Conservation (phyloP, 2,888 invertebrate species). For the Clitarchus hookeri region DNA sequence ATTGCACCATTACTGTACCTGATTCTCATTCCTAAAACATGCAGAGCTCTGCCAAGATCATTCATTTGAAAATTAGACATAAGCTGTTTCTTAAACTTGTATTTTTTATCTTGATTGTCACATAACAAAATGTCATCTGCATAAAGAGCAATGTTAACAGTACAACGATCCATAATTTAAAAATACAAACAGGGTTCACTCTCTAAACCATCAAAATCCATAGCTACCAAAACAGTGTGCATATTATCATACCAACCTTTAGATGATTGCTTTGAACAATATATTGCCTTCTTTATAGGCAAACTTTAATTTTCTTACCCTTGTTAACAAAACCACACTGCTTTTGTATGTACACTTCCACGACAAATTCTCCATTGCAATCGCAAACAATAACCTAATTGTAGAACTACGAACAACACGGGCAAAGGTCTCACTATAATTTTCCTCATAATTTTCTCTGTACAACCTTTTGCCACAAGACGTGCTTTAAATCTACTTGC, state of each 20-base stretch:
- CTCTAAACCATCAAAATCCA: not conserved
- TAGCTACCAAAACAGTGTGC: not conserved
- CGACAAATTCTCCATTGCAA: not conserved
- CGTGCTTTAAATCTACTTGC: slow-evolving; percentile 21
- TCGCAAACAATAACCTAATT: not conserved
- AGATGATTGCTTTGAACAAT: slow-evolving; percentile 11
- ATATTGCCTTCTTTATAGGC: not conserved
- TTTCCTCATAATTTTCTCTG: not conserved
- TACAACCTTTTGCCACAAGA: not conserved
- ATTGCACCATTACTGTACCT: not conserved
- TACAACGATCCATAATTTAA: not conserved
- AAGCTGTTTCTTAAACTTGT: not conserved
- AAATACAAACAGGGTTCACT: slow-evolving; percentile 26
- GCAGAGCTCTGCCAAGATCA: not conserved
- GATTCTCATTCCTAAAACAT: slow-evolving; percentile 23
- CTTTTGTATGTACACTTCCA: not conserved
- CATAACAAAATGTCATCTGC: not conserved
- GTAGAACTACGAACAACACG: too few relatives aligned
- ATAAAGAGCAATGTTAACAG: not conserved
- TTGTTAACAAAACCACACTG: not conserved
- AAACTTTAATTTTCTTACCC: not conserved
- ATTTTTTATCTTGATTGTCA: not conserved
- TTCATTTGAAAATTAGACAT: too few relatives aligned
- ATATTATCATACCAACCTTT: not conserved
- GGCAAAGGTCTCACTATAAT: not conserved